phyloP scores from a whole-genome alignment of 2,797 vertebrate genomes.

The Ptychadena robeensis region DNA sequence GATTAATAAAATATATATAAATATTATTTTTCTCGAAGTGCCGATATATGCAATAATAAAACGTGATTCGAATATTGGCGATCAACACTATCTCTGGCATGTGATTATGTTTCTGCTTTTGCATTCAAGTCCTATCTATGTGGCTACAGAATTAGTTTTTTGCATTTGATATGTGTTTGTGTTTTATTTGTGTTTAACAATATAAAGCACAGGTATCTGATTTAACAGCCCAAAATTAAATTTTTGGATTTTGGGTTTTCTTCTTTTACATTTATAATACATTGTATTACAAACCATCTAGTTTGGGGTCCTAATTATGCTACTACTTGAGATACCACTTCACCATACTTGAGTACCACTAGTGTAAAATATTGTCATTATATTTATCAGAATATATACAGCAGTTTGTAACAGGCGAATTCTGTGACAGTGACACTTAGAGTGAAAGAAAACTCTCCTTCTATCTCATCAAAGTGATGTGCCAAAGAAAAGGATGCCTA shows the following conservation, averaged over 20 bases:
- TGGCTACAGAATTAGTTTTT: too few relatives aligned
- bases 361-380: neutral
- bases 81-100: too few relatives aligned
- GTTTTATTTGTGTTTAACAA: too few relatives aligned
- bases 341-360: neutral
- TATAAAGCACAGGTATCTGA: neutral
- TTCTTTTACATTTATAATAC: neutral
- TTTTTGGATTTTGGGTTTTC: neutral
- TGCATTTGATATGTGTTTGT: too few relatives aligned
- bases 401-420: neutral
- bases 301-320: neutral
- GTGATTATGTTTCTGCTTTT: too few relatives aligned
- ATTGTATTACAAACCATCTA: neutral
- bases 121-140: too few relatives aligned
- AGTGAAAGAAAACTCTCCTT: neutral
- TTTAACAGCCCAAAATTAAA: neutral
- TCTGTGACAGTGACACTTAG: neutral
- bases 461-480: neutral
- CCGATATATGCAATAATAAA: too few relatives aligned
- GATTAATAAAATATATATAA: too few relatives aligned
- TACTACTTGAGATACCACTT: neutral
- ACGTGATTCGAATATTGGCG: too few relatives aligned
- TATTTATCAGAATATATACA: neutral
- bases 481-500: neutral
- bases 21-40: too few relatives aligned